Base-by-base conservation (phyloP, 2,888 invertebrate species). In the Pterostichus niger region DNA sequence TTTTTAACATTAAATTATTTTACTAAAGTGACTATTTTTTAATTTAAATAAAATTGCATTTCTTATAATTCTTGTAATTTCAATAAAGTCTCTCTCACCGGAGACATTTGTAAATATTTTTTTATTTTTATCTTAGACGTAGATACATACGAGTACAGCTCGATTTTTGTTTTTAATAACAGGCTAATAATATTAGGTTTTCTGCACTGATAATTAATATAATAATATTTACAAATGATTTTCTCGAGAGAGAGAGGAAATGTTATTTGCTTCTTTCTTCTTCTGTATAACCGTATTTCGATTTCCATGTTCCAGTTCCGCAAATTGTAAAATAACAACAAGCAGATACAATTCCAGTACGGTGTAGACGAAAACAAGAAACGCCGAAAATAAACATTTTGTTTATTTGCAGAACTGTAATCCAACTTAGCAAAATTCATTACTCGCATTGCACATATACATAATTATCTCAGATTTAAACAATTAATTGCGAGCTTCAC, bases 321-420 rank as follows among this genome's bases (percentile, higher is more conserved):
- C 64, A 11, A 49, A 49, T n/a, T 17, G 13, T 56, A 10, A 24
- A 56, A 56, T 10, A 56, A 56, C 13, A 56, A 13, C 6, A 17
- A 56, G 13, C 56, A 4, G 56, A 9, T 17, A 40, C 40, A 40
- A 40, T 40, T 9, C 6, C 40, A 7, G 9, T 56, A 15, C 54
- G 15, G 61, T 24, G 13, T 7, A 5, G 11, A 44, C 68, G 44
- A 71, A 71, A 71, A 71, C 68, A 71, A 71, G 17, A 11, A 35
- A 35, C 31, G 31, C 1, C 33, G 13, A 64, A 64, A 44, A 71
- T 71, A 44, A 44, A 56, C 24, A 71, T 44, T 71, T 71, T 46
- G 68, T 71, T 71, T 71, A 71, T 71, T 75, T 75, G 75, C 33
- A 52, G 75, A 75, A 75, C 49, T n/a, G 31, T 75, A 75, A 49